Percentiles rank a stretch among this genome's conserved stretches.
These are phyloP conservation scores for Corvus cornix DNA, from an alignment of 2,113 vertebrate species.

Conservation along the genomic window DNA sequence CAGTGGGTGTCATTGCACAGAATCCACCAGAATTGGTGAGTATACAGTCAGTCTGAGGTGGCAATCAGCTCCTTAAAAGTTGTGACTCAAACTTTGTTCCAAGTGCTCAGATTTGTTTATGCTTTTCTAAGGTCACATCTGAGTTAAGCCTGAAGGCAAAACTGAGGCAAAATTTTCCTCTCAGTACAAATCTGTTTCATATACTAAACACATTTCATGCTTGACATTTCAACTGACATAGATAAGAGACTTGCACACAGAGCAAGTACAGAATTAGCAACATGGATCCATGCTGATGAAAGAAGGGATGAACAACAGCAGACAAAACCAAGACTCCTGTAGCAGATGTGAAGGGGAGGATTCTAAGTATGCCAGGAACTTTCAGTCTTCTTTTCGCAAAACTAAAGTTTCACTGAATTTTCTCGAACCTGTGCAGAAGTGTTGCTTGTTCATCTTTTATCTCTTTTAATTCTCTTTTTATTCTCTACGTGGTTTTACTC, in stretches of 20 bases:
- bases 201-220: conserved; percentile 10
- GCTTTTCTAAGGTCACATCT: neutral
- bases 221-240: conserved; percentile 46
- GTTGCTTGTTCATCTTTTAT: neutral
- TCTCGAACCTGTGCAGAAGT: neutral
- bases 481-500: neutral
- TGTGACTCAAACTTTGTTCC: neutral
- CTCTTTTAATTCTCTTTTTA: neutral
- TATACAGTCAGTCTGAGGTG: neutral
- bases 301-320: neutral
- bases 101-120: neutral
- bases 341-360: neutral
- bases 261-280: neutral
- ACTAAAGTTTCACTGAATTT: neutral
- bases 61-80: neutral
- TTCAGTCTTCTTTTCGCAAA: neutral
- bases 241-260: neutral
- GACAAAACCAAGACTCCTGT: neutral
- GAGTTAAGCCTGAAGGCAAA: neutral
- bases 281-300: neutral
- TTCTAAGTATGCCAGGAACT: neutral
- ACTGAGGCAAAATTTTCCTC: neutral
- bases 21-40: neutral
- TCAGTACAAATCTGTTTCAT: neutral
- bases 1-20: neutral